Evolutionary conservation across 2,113 vertebrate species (phyloP), one percentile per base, ranked within the genome.

Genomic region (Cyprinodon brontotheroides): DNA sequence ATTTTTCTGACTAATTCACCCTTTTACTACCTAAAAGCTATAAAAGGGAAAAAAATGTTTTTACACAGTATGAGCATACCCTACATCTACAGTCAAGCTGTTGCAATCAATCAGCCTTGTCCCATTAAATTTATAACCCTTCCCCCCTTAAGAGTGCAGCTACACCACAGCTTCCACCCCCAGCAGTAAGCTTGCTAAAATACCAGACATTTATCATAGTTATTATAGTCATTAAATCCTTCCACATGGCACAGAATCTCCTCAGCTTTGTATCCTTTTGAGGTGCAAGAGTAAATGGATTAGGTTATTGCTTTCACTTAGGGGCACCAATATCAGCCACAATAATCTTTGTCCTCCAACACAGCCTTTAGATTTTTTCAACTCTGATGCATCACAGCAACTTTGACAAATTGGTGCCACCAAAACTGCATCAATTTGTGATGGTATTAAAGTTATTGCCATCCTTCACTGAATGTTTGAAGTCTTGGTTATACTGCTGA

Each of bases 181-280:
- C 64, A 78, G 77, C 77, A 74, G 80, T 77, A 65, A 79, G 81
- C 61, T 72, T 38, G 75, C 83, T 85, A 84, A 91, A 90, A 91
- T 86, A 87, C 85, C 82, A 86, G 50, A 79, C 87, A 84, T 91
- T 89, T 86, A 87, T 92, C 89, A 87, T 69, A 65, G 89, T 90
- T 91, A 91, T 90, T 90, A 87, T 75, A 80, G 81, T 86, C 83
- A 47, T 76, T 89, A 91, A 92, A 83, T 89, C 84, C 81, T 87
- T 89, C 74, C 74, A 65, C 72, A 41, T 66, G 3, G 63, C 47
- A 45, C 77, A 76, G 75, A 86, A 82, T 68, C 70, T 70, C 83
- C 53, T 65, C 75, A 62, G 75, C 81, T 78, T 80, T 86, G 85
- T 88, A 71, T 82, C 86, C 88, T 86, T 87, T 85, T 78, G 80